phyloP scores from a whole-genome alignment of 2,113 vertebrate genomes.

The Deroptyus accipitrinus region DNA sequence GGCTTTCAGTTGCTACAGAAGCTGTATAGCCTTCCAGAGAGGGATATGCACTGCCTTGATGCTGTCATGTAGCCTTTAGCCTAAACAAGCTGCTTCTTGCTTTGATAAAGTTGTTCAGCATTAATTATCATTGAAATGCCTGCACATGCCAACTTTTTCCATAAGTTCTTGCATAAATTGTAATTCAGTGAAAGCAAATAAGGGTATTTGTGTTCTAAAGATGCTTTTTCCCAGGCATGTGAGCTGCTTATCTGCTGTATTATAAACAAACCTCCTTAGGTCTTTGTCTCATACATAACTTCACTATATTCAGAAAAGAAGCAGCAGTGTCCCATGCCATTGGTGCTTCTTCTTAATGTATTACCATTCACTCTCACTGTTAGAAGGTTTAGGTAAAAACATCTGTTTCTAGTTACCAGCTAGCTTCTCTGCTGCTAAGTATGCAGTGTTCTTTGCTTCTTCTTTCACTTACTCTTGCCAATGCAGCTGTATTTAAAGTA shows the following conservation, averaged over 20 bases:
- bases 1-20: not conserved
- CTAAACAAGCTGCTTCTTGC: not conserved
- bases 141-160: not conserved
- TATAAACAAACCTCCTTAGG: not conserved
- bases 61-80: not conserved
- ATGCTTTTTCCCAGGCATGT: not conserved
- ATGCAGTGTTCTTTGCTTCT: not conserved
- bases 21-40: not conserved
- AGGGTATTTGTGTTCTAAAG: not conserved
- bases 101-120: not conserved
- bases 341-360: not conserved
- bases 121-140: not conserved
- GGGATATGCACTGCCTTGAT: not conserved
- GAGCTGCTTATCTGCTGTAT: not conserved
- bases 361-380: not conserved
- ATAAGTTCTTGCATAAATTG: not conserved
- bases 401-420: not conserved
- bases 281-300: not conserved
- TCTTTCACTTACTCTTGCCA: not conserved
- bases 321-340: not conserved
- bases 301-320: not conserved
- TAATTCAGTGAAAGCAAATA: not conserved
- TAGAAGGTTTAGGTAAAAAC: not conserved
- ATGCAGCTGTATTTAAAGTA: not conserved
- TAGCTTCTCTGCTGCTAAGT: not conserved